These are phyloP conservation scores for Indicator maculatus DNA, from an alignment of 2,113 vertebrate genomes.

Conservation along the genomic window DNA sequence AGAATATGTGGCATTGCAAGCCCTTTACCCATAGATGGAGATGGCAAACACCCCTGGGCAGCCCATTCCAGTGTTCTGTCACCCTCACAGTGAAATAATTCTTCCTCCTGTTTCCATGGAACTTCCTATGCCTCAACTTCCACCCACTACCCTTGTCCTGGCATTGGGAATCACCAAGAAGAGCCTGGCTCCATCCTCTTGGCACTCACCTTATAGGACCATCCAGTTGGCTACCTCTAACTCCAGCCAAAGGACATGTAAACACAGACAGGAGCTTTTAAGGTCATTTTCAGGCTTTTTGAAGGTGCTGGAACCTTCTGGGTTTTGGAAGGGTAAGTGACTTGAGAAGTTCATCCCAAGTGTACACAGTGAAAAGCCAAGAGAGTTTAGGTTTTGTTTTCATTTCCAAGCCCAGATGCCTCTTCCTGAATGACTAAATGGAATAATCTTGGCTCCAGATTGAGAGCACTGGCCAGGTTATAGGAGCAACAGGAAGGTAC, in stretches of 20 bases:
- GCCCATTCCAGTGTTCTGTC: no score
- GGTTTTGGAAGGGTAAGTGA: not conserved
- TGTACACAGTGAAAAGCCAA: not conserved
- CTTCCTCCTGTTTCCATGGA: no score
- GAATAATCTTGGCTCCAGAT: not conserved
- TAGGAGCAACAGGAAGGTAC: not conserved
- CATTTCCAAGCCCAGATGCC: not conserved
- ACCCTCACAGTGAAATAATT: no score
- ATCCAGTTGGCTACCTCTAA: not conserved
- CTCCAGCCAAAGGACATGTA: not conserved
- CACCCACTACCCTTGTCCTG: no score
- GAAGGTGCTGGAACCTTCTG: not conserved
- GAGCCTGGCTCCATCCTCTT: no score
- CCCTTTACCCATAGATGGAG: not conserved
- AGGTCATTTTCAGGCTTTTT: not conserved
- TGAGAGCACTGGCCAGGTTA: not conserved
- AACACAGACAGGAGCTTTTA: not conserved
- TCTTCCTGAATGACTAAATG: not conserved
- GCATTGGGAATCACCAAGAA: no score
- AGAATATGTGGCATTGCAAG: not conserved
- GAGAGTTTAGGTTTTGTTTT: not conserved
- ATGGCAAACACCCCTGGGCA: no score
- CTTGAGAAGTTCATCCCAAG: not conserved
- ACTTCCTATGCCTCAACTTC: no score
- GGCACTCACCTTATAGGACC: not conserved